A percentile compares a stretch with the other conserved stretches of the same genome.
Conservation (phyloP, 1,140 invertebrate species). For the Cydia splendana region DNA sequence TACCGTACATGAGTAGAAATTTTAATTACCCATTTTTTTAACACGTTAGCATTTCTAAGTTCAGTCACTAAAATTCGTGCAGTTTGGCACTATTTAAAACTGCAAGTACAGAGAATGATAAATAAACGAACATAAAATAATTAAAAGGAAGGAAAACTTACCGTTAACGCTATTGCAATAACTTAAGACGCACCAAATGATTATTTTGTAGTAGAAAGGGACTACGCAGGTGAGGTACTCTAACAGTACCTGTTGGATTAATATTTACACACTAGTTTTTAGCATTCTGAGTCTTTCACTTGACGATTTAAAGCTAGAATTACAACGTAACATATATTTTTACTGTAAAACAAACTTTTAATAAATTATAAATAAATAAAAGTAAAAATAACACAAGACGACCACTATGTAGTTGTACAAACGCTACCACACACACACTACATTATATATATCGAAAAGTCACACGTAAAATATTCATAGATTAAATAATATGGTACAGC, state of each 20-base stretch:
- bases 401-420: background rate
- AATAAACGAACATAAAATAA: background rate
- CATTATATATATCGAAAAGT: background rate
- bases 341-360: slow-evolving; percentile 5
- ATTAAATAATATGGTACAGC: background rate
- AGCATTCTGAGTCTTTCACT: slow-evolving; percentile 39
- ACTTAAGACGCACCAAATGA: background rate
- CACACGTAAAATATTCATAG: slow-evolving; percentile 9
- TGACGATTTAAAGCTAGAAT: background rate
- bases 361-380: slow-evolving; percentile 32
- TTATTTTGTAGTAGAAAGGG: slow-evolving; percentile 21
- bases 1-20: background rate
- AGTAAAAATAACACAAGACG: slow-evolving; percentile 17
- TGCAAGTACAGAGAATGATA: background rate
- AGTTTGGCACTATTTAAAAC: background rate
- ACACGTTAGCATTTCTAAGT: background rate
- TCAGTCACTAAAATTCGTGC: background rate
- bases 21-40: background rate
- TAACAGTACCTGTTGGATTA: slow-evolving; percentile 50
- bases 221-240: slow-evolving; percentile 28
- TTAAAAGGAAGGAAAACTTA: background rate
- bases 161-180: background rate
- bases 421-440: slow-evolving; percentile 2
- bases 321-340: background rate
- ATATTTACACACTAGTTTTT: slow-evolving; percentile 52